phyloP scores from a whole-genome alignment of 1,140 invertebrate genomes.

The Zaprionus nigranus region DNA sequence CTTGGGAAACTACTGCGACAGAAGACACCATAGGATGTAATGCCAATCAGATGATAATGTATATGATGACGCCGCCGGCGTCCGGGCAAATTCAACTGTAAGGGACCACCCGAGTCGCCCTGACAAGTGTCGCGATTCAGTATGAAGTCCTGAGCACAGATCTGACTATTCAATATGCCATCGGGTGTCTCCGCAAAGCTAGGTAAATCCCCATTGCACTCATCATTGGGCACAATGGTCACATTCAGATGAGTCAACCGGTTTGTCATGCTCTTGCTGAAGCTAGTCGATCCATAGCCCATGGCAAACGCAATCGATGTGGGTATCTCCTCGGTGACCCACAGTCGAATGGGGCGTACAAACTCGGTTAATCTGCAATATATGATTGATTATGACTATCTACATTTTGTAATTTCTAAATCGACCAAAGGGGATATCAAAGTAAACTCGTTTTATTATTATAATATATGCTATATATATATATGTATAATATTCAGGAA shows the following conservation, averaged over 20 bases:
- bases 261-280: conserved; percentile 68
- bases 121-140: conserved; percentile 78
- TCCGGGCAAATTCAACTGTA: conserved; percentile 73
- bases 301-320: conserved; percentile 73
- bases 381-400: background rate
- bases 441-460: too few relatives aligned
- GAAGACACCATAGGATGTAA: conserved; percentile 82
- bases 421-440: background rate
- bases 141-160: conserved; percentile 71
- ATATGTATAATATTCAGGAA: background rate
- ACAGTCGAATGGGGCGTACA: conserved; percentile 73
- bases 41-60: conserved; percentile 79
- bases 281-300: conserved; percentile 77
- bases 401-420: background rate
- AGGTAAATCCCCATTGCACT: conserved; percentile 70
- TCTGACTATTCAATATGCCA: conserved; percentile 71
- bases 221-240: conserved; percentile 68
- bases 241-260: conserved; percentile 74
- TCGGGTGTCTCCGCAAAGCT: conserved; percentile 52
- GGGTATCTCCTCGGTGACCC: conserved; percentile 61
- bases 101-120: conserved; percentile 73
- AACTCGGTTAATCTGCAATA: conserved; percentile 61
- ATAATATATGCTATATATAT: too few relatives aligned
- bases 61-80: conserved; percentile 65
- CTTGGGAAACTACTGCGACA: conserved; percentile 84